Conservation (phyloP, 2,113 vertebrate species). For the Archilochus colubris region DNA sequence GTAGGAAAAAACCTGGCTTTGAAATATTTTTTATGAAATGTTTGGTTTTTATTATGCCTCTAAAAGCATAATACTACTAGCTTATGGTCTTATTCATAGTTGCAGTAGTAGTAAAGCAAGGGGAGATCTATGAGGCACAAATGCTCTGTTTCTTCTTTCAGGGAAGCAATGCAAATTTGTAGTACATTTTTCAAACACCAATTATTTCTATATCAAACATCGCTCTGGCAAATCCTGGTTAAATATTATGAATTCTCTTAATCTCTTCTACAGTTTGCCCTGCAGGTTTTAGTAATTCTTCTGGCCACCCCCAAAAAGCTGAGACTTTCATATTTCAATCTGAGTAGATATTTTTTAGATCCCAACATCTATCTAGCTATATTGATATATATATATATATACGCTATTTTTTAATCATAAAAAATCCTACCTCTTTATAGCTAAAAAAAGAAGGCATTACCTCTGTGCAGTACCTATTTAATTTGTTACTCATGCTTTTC, state of each 20-base stretch:
- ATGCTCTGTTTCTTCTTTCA: neutral
- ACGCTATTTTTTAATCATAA: neutral
- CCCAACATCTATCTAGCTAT: neutral
- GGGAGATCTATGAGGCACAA: neutral
- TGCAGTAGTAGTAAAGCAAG: neutral
- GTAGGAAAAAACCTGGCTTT: neutral
- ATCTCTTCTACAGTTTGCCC: neutral
- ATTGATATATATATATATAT: neutral
- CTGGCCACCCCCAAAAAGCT: neutral
- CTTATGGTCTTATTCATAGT: neutral
- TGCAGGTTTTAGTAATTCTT: neutral
- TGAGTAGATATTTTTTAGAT: neutral
- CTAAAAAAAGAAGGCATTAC: neutral
- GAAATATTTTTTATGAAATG: neutral
- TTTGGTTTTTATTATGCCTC: neutral
- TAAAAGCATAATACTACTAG: neutral
- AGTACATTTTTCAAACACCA: neutral
- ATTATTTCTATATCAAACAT: constrained; percentile 22
- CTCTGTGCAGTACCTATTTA: neutral
- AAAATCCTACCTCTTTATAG: neutral
- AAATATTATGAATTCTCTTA: neutral
- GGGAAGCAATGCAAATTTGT: neutral
- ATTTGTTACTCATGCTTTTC: neutral
- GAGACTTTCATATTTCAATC: neutral
- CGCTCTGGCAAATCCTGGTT: constrained; percentile 2